A percentile compares a stretch with the other conserved stretches of the same genome.
These are phyloP conservation scores for Parasteatoda lunata DNA, from an alignment of 2,888 invertebrate genomes.

Conservation along the genomic window DNA sequence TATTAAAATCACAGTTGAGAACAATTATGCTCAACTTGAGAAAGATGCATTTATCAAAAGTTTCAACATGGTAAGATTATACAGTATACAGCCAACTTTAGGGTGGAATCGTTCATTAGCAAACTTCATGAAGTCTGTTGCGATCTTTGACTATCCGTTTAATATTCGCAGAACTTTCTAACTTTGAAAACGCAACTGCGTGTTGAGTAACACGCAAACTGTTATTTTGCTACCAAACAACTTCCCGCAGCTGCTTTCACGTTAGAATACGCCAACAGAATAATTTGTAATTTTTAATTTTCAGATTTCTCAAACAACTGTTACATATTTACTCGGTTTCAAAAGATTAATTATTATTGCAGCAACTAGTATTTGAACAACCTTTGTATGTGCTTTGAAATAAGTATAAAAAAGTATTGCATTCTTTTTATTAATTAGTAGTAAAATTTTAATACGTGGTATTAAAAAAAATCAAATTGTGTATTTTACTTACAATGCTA, in stretches of 20 bases:
- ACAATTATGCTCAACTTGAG: conserved; percentile 30
- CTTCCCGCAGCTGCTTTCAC: neutral
- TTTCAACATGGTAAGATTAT: conserved; percentile 32
- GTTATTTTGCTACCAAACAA: conserved; percentile 17
- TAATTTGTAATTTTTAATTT: conserved; percentile 25
- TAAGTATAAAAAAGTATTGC: too few species aligned
- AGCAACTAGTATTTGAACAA: neutral
- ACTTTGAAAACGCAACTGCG: conserved; percentile 32
- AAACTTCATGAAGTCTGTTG: conserved; percentile 50
- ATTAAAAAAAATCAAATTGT: too few species aligned
- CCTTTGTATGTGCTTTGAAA: too few species aligned
- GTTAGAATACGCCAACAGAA: conserved; percentile 14
- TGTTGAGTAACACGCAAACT: conserved; percentile 42
- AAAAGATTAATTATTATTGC: neutral
- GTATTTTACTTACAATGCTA: too few species aligned
- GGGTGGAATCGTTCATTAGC: conserved; percentile 58
- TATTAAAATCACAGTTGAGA: conserved; percentile 45
- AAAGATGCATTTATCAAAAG: conserved; percentile 47
- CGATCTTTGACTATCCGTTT: conserved; percentile 50
- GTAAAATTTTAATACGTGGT: too few species aligned
- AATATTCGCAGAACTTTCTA: conserved; percentile 62
- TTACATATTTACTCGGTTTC: neutral
- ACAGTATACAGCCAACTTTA: conserved; percentile 25
- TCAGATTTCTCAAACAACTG: neutral
- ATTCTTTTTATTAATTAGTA: too few species aligned